Percentiles rank a stretch among this genome's conserved stretches.
Evolutionary conservation across 1,140 invertebrate genomes (phyloP).

Genomic region (Solenopsis invicta): DNA sequence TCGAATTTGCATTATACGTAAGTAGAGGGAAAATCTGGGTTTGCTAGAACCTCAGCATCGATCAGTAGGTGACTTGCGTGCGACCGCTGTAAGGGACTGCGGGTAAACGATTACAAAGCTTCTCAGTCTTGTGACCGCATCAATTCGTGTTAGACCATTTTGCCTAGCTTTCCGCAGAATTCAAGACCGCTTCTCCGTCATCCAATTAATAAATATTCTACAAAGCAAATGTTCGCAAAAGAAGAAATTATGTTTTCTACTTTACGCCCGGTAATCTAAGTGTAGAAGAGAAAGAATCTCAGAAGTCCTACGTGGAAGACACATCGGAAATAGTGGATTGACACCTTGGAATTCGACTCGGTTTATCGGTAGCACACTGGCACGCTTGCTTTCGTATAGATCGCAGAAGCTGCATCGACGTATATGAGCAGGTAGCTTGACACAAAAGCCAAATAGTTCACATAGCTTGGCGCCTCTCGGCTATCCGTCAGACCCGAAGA

Average conservation of each 20-base stretch:
- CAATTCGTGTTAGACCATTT: conserved; percentile 45
- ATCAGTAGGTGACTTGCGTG: conserved; percentile 64
- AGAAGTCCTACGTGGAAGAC: background rate
- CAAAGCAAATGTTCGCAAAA: background rate
- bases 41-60: conserved; percentile 63
- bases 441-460: conserved; percentile 81
- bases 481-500: conserved; percentile 77
- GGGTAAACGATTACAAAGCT: conserved; percentile 71
- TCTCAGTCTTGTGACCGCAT: conserved; percentile 56
- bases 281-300: conserved; percentile 9
- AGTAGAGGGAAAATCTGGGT: conserved; percentile 48
- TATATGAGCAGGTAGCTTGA: conserved; percentile 71
- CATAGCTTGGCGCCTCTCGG: conserved; percentile 81
- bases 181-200: conserved; percentile 30
- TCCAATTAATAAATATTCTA: conserved; percentile 41
- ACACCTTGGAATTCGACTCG: conserved; percentile 73
- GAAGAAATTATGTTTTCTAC: background rate
- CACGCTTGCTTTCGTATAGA: conserved; percentile 39
- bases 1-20: conserved; percentile 10
- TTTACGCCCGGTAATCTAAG: background rate
- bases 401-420: conserved; percentile 42
- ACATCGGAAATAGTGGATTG: conserved; percentile 67
- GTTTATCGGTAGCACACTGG: conserved; percentile 72
- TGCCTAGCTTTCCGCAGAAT: conserved; percentile 29
- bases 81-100: conserved; percentile 62